Conservation (phyloP, 92 coral and sea anemone species). For the Phenganax subtilis region DNA sequence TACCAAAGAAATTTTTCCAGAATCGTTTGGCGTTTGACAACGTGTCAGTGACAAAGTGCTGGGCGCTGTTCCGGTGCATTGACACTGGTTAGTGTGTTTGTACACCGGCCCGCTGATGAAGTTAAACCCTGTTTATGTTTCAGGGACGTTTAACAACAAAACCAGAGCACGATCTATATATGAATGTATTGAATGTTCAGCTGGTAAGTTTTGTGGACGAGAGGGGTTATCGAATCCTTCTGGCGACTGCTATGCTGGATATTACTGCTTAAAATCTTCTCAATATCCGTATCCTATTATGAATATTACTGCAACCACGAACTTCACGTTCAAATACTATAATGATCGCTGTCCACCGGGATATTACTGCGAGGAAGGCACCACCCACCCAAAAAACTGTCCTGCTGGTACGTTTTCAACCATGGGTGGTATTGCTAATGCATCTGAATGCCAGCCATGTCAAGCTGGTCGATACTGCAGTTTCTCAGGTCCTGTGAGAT, state of each 20-base stretch:
- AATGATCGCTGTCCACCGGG: conserved; percentile 99
- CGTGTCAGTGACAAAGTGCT: not conserved
- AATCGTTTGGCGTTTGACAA: no score
- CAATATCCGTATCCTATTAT: conserved; percentile 65
- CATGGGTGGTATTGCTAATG: conserved; percentile 73
- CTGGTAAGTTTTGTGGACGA: conserved; percentile 76
- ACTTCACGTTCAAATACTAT: conserved; percentile 64
- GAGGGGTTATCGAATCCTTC: conserved; percentile 70
- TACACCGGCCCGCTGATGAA: not conserved
- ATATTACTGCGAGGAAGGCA: conserved; percentile 75
- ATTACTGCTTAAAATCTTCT: conserved; percentile 80
- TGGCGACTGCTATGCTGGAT: conserved; percentile 77
- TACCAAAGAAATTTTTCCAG: no score
- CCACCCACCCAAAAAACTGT: conserved; percentile 69
- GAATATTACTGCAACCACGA: conserved; percentile 55
- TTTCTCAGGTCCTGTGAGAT: conserved; percentile 62
- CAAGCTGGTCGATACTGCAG: conserved; percentile 89
- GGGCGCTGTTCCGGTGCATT: not conserved
- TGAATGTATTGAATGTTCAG: conserved; percentile 73
- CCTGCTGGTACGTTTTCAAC: conserved; percentile 87
- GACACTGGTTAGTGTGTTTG: no score
- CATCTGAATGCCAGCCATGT: conserved; percentile 76
- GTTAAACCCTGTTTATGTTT: not conserved
- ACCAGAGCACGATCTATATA: conserved; percentile 60
- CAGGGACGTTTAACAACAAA: conserved; percentile 75